Evolutionary conservation across 2,888 invertebrate genomes (phyloP).

Genomic region (Lordiphosa fenestrarum): DNA sequence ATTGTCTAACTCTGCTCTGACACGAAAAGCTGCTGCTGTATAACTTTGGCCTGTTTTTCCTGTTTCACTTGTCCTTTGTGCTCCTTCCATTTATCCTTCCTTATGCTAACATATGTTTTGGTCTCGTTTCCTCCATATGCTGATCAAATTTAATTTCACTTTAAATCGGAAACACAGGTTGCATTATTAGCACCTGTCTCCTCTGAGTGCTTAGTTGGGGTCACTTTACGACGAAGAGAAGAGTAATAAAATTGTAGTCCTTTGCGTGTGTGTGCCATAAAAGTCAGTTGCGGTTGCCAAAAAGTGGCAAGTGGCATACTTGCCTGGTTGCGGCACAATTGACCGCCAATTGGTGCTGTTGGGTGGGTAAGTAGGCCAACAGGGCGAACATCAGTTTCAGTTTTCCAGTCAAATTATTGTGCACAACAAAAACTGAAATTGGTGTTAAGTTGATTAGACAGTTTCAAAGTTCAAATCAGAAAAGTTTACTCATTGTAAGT

Average conservation of each 20-base stretch:
- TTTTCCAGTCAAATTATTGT: slow-evolving; percentile 7
- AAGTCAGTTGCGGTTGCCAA: slow-evolving; percentile 23
- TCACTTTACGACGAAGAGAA: slow-evolving; percentile 24
- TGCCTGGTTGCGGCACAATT: slow-evolving; percentile 26
- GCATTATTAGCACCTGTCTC: slow-evolving; percentile 23
- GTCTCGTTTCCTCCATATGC: slow-evolving; percentile 26
- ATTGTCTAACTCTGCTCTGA: slow-evolving; percentile 31
- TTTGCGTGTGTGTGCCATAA: slow-evolving; percentile 14
- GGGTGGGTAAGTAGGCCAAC: slow-evolving; percentile 6
- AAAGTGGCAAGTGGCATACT: slow-evolving; percentile 16
- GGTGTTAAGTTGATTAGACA: slow-evolving; percentile 32
- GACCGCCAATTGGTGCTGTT: slow-evolving; percentile 31
- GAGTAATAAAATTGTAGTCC: slow-evolving; percentile 29
- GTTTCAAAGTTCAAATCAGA: not conserved
- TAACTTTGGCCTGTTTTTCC: slow-evolving; percentile 12
- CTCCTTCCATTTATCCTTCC: slow-evolving; percentile 31
- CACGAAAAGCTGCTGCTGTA: slow-evolving; percentile 22
- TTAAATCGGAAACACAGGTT: slow-evolving; percentile 14
- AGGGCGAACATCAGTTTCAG: not conserved
- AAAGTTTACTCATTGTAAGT: too few species aligned
- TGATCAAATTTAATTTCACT: slow-evolving; percentile 29
- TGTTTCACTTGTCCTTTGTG: slow-evolving; percentile 26
- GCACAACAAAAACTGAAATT: slow-evolving; percentile 22
- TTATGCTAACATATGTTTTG: slow-evolving; percentile 33
- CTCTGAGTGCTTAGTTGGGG: slow-evolving; percentile 16